Base-by-base conservation (phyloP, 2,113 vertebrate genomes). In the Himantopus leucocephalus region DNA sequence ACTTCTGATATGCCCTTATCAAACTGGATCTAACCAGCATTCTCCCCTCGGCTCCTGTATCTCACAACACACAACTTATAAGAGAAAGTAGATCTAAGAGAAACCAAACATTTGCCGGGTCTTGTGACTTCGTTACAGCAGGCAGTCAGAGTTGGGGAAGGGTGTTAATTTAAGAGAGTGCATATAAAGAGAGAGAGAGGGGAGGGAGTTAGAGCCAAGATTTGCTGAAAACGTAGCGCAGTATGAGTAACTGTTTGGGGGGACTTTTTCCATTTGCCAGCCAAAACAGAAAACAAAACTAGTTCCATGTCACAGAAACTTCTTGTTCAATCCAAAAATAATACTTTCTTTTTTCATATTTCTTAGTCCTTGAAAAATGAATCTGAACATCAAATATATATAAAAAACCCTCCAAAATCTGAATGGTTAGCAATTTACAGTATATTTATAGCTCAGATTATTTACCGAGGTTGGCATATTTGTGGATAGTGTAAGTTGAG, bases 281-380 rank as follows among this genome's bases (percentile, higher is more conserved):
- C 20, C 47, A 39, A 95, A 94, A 59, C 24, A 71, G 81, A 87
- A 79, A 10, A 1, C 5, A 34, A 67, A 83, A 22, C 2, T 20
- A 73, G 23, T 62, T 76, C 34, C 8, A 16, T 7, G 23, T 86
- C 24, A 26, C 10, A 90, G 35, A 85, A 27, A 27, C 11, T 67
- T 78, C 23, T 53, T n/a, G 12, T 79, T 88, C 15, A 70, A 21
- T 58, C 27, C 12, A 68, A 64, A 74, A 86, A 12, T 5, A 53
- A 2, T 26, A 13, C n/a, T 58, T 41, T 12, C 2, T 32, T 43
- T 70, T 45, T 47, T 55, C 2, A 0, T 43, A 41, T 32, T 53
- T 84, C 76, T 16, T 77, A 71, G 26, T 63, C 43, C 9, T 91
- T 84, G 37, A 63, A 67, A 81, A 95, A 85, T 67, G 0, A 74